Evolutionary conservation across 2,797 vertebrate genomes (phyloP).

Genomic region (Chloroceryle amazona): DNA sequence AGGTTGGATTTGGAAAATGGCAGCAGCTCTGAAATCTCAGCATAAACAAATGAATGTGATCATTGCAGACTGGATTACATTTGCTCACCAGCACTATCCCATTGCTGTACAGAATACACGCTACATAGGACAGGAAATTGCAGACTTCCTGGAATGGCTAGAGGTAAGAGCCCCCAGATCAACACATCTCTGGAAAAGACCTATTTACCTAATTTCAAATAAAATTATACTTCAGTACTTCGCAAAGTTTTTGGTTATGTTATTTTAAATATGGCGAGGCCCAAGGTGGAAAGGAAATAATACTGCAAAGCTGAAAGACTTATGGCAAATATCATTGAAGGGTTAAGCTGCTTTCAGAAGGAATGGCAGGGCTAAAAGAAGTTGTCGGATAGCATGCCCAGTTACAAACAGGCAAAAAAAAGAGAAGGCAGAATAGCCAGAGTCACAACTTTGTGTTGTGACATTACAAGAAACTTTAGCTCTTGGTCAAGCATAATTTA

Average conservation of each 20-base stretch:
- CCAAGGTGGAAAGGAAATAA: background rate
- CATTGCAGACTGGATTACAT: conserved; percentile 89
- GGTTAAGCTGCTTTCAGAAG: background rate
- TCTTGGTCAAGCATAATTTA: background rate
- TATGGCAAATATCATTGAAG: background rate
- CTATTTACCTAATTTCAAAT: background rate
- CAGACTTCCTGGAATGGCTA: conserved; percentile 87
- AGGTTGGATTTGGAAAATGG: conserved; percentile 88
- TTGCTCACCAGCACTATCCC: conserved; percentile 90
- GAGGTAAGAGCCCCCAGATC: conserved; percentile 81
- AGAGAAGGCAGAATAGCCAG: background rate
- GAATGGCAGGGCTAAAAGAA: background rate
- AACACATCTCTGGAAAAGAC: background rate
- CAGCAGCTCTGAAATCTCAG: conserved; percentile 82
- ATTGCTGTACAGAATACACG: conserved; percentile 88
- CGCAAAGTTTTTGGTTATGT: background rate
- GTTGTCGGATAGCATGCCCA: background rate
- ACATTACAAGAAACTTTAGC: background rate
- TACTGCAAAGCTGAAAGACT: background rate
- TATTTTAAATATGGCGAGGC: background rate
- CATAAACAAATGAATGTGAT: conserved; percentile 85
- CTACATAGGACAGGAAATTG: conserved; percentile 89
- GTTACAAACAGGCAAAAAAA: background rate
- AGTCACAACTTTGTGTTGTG: background rate
- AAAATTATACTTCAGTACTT: background rate